A percentile compares a stretch with the other conserved stretches of the same genome.
phyloP scores from a whole-genome alignment of 2,797 vertebrate genomes.

The Myotis myotis region DNA sequence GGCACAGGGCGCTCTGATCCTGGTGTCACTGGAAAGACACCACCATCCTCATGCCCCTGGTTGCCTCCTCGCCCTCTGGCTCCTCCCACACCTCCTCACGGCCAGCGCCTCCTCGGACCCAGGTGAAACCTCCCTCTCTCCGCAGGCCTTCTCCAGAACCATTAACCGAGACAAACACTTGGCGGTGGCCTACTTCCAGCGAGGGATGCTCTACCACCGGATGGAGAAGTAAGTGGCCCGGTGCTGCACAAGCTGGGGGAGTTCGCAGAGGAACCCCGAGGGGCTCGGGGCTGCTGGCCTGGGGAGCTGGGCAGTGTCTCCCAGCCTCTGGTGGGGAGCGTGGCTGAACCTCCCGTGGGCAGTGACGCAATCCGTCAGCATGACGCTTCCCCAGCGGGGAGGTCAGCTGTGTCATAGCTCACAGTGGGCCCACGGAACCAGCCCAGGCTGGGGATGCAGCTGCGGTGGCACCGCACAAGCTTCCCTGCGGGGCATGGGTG shows the following conservation, averaged over 20 bases:
- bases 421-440: fast-evolving
- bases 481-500: neutral
- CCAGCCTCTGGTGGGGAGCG: neutral
- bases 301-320: neutral
- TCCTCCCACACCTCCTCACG: neutral
- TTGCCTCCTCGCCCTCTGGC: neutral
- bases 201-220: constrained; percentile 89
- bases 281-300: fast-evolving
- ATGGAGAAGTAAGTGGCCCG: constrained; percentile 88
- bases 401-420: neutral
- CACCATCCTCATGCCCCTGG: neutral
- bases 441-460: neutral
- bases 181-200: constrained; percentile 97
- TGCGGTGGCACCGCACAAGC: fast-evolving
- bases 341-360: fast-evolving
- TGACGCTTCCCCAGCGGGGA: fast-evolving
- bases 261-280: neutral
- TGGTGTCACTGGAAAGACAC: neutral
- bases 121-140: neutral
- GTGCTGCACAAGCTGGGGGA: neutral
- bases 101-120: neutral
- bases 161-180: constrained; percentile 93
- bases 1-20: neutral
- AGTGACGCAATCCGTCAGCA: neutral
- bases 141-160: constrained; percentile 93